These are phyloP conservation scores for Babyrousa celebensis DNA, from an alignment of 2,797 vertebrate species.

Conservation along the genomic window DNA sequence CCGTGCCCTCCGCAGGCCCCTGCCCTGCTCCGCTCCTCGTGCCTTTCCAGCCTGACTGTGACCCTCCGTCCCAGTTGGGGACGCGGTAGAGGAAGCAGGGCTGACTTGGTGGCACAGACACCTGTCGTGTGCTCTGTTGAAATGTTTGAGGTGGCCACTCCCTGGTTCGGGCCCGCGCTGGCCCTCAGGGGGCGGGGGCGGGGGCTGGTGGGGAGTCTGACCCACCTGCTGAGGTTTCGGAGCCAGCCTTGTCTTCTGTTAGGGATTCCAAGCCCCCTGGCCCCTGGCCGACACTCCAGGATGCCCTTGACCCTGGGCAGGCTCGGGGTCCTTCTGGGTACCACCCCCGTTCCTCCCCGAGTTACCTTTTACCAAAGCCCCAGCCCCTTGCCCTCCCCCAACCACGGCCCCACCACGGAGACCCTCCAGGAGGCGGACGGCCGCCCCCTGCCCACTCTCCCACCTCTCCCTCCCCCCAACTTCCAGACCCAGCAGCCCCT, in stretches of 20 bases:
- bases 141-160: neutral
- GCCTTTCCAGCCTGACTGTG: neutral
- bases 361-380: neutral
- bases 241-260: neutral
- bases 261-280: neutral
- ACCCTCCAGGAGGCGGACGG: neutral
- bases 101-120: neutral
- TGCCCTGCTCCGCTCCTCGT: neutral
- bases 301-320: neutral
- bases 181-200: neutral
- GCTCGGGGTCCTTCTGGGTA: neutral
- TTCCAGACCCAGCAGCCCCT: conserved; percentile 17
- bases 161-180: neutral
- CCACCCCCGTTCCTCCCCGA: neutral
- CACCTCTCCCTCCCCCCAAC: neutral
- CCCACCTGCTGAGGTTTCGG: neutral
- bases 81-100: neutral
- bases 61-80: neutral
- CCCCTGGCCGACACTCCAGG: neutral
- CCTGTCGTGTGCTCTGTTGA: neutral
- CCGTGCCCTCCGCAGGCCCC: neutral
- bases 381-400: fast-evolving
- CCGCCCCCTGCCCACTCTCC: neutral
- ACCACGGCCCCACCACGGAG: neutral
- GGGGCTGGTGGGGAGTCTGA: neutral